Conservation (phyloP, 2,797 vertebrate species). For the Helicolenus hilgendorfi region DNA sequence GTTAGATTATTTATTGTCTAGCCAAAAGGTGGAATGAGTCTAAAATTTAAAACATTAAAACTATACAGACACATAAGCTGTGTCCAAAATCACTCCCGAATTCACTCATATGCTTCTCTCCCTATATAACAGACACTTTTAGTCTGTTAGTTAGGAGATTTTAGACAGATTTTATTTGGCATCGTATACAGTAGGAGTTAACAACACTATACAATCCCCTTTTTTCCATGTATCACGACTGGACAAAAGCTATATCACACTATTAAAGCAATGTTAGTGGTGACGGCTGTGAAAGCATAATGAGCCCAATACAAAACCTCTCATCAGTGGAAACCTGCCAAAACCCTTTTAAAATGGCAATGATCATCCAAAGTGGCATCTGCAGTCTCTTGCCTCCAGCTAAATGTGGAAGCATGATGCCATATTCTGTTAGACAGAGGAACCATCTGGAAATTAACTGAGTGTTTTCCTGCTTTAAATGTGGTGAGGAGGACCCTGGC, state of each 20-base stretch:
- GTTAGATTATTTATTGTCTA: background rate
- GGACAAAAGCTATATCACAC: background rate
- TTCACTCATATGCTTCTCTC: background rate
- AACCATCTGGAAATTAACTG: constrained; percentile 63
- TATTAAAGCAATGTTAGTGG: constrained; percentile 13
- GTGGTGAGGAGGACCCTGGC: constrained; percentile 31
- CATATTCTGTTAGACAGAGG: constrained; percentile 63
- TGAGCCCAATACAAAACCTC: constrained; percentile 64
- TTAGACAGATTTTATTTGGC: background rate
- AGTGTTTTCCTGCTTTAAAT: constrained; percentile 50
- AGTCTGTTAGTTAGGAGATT: background rate
- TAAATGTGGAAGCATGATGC: constrained; percentile 64
- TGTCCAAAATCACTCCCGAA: background rate
- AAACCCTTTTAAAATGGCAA: constrained; percentile 66
- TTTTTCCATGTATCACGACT: background rate
- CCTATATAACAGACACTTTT: background rate
- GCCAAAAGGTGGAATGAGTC: background rate
- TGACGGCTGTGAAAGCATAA: constrained; percentile 64
- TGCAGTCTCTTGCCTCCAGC: constrained; percentile 68
- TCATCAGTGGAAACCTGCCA: constrained; percentile 71
- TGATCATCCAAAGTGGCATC: constrained; percentile 79
- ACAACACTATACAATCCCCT: background rate
- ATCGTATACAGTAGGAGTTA: background rate
- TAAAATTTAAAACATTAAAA: background rate
- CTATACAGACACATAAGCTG: background rate